Percentiles rank a stretch among this genome's conserved stretches.
Evolutionary conservation across 2,888 invertebrate genomes (phyloP).

Genomic region (Monochamus alternatus): DNA sequence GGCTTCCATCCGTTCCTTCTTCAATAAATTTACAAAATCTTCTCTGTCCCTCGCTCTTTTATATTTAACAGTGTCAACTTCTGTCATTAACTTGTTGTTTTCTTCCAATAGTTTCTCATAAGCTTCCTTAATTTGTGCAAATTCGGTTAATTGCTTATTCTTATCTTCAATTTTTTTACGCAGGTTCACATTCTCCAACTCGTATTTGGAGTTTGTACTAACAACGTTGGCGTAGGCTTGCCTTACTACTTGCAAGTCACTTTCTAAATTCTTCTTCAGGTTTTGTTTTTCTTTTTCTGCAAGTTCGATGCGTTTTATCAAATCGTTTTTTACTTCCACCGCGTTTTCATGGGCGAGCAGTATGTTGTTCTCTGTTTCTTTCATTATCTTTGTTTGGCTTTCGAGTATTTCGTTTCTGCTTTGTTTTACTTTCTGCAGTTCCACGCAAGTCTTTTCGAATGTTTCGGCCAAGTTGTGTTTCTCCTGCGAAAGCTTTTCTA

Average conservation of each 20-base stretch:
- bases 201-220: slow-evolving; percentile 63
- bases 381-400: slow-evolving; percentile 58
- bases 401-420: slow-evolving; percentile 59
- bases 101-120: slow-evolving; percentile 68
- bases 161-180: slow-evolving; percentile 59
- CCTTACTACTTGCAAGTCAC: slow-evolving; percentile 55
- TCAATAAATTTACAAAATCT: slow-evolving; percentile 65
- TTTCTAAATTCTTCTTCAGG: slow-evolving; percentile 48
- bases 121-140: slow-evolving; percentile 64
- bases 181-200: slow-evolving; percentile 63
- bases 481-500: slow-evolving; percentile 43
- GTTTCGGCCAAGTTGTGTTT: slow-evolving; percentile 42
- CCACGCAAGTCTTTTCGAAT: slow-evolving; percentile 52
- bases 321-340: slow-evolving; percentile 57
- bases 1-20: slow-evolving; percentile 63
- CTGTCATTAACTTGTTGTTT: slow-evolving; percentile 65
- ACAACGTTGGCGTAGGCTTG: slow-evolving; percentile 64
- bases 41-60: slow-evolving; percentile 66
- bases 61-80: slow-evolving; percentile 67
- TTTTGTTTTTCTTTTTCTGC: slow-evolving; percentile 54
- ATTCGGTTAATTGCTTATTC: slow-evolving; percentile 53
- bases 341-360: slow-evolving; percentile 59
- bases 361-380: slow-evolving; percentile 61
- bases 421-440: slow-evolving; percentile 59
- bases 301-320: slow-evolving; percentile 55